Evolutionary conservation across 2,797 vertebrate genomes (phyloP), one percentile per base, ranked within the genome.

Genomic region (Malurus splendens): DNA sequence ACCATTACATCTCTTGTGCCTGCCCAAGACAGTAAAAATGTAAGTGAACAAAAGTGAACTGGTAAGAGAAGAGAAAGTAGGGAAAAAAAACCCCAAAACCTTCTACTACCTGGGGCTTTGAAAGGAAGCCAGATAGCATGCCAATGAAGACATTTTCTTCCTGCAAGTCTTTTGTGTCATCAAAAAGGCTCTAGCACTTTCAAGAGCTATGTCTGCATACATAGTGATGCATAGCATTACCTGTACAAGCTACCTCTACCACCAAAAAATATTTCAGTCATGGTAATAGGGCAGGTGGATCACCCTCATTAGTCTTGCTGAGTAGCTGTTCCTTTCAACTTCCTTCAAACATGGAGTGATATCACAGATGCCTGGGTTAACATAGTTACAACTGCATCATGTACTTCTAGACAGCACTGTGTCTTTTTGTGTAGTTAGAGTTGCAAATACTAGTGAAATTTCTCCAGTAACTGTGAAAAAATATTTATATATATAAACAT

Each of bases 1-100:
- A 83, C 25, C 9, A 1, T 54, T 68, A 10, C 9, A 10, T 45
- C 38, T 25, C 5, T 55, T 0, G 0, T 61, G 18, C 23, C 30
- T 71, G n/a, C 4, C 14, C 22, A 44, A 64, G 39, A 60, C 30
- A 51, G 24, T 18, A 57, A 65, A 81, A 92, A 23, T 33, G 52
- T 18, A 67, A 65, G 59, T 5, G 7, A 83, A n/a, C 1, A 64
- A 57, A 82, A 15, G 24, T 22, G 28, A 71, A 61, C 5, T 1
- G 1, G 22, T 38, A 59, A 54, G 16, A 22, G 5, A 12, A 90
- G 16, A 22, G 5, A 12, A 90, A 87, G 16, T 2, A 51, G 14
- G 11, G 19, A 60, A 36, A 51, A 27, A 44, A 33, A 38, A 72
- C 32, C 32, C 33, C 27, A 12, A 5, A 3, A 3, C 55, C 4